phyloP scores from a whole-genome alignment of 2,113 vertebrate genomes.

The Vimba vimba region DNA sequence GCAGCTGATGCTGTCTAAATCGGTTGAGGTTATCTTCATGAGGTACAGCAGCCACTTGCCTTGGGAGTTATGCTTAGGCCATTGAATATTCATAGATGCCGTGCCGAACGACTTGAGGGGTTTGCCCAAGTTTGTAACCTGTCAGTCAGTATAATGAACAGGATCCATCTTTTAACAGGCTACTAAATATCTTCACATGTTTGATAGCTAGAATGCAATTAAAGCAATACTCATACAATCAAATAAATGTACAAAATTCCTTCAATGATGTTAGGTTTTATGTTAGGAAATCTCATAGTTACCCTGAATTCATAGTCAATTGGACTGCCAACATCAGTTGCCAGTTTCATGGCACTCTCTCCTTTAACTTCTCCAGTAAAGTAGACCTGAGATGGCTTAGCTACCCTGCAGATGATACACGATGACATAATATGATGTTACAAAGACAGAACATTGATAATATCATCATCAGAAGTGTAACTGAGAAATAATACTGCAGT shows the following conservation, averaged over 20 bases:
- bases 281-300: constrained; percentile 63
- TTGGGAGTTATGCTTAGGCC: constrained; percentile 83
- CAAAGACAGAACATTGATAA: neutral
- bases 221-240: neutral
- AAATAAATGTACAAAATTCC: neutral
- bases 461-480: neutral
- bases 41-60: constrained; percentile 92
- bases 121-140: constrained; percentile 92
- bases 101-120: constrained; percentile 83
- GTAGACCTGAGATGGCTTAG: constrained; percentile 91
- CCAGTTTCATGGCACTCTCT: constrained; percentile 82
- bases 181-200: neutral
- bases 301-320: constrained; percentile 92
- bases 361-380: constrained; percentile 79
- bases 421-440: neutral
- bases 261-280: neutral
- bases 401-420: constrained; percentile 75
- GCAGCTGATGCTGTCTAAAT: constrained; percentile 79
- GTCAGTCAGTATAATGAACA: constrained; percentile 31
- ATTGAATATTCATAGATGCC: constrained; percentile 83
- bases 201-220: neutral
- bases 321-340: constrained; percentile 87
- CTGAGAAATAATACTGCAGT: neutral
- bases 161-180: too few species aligned
- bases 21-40: constrained; percentile 82